A percentile compares a stretch with the other conserved stretches of the same genome.
phyloP scores from a whole-genome alignment of 1,140 invertebrate species.

The Drosophila neocordata region DNA sequence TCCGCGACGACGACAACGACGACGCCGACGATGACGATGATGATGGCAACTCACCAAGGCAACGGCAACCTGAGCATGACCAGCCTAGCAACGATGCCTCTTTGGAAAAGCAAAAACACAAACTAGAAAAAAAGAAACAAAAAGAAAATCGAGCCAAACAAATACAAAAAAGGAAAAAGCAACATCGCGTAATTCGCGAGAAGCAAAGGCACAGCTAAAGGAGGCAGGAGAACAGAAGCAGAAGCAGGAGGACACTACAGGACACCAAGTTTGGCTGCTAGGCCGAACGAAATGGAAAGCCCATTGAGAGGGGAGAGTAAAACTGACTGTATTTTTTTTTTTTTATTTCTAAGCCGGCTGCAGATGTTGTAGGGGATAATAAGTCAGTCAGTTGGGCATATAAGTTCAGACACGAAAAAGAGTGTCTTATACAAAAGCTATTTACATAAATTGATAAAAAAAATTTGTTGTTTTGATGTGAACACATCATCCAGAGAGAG shows the following conservation, averaged over 20 bases:
- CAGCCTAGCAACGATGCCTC: slow-evolving; percentile 46
- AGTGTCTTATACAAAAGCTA: no score
- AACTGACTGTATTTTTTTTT: background rate
- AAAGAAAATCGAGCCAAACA: slow-evolving; percentile 10
- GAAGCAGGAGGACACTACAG: background rate
- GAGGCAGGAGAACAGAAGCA: no score
- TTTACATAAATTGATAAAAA: no score
- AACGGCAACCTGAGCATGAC: slow-evolving; percentile 42
- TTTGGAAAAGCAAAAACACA: slow-evolving; percentile 20
- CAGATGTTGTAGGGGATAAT: background rate
- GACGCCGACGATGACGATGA: slow-evolving; percentile 42
- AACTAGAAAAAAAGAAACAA: slow-evolving; percentile 6
- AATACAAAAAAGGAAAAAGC: background rate
- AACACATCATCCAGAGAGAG: no score
- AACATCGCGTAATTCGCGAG: background rate
- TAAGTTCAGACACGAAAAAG: no score
- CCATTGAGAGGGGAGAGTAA: background rate
- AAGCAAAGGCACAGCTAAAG: slow-evolving; percentile 21
- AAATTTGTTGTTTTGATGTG: no score
- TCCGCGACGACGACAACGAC: slow-evolving; percentile 25
- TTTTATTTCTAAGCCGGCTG: background rate
- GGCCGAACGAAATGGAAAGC: background rate
- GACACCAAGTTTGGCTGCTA: background rate
- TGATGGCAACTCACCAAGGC: slow-evolving; percentile 51
- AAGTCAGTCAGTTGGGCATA: no score